Base-by-base conservation (phyloP, 2,888 invertebrate species). In the Girardia tigrina region DNA sequence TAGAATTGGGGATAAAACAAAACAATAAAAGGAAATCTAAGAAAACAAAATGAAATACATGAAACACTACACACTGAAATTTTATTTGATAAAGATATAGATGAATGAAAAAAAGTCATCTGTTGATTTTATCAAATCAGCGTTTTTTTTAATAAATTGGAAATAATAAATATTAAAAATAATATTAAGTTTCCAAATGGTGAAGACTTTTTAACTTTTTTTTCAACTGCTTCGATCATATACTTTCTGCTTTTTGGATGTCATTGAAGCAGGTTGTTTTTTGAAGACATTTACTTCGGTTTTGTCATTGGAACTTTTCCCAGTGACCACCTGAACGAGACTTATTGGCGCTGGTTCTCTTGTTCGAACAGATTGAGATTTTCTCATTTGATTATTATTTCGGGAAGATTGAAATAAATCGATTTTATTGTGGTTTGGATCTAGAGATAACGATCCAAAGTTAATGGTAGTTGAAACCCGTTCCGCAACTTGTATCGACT, bases 331-430 rank as follows among this genome's bases (percentile, higher is more conserved):
- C 20, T 74, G 74, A 6, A 70, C 56, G 12, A 42, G 16, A 56
- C 42, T 74, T 4, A 74, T 42, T 14, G 74, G 74, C 1, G 74
- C 74, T 36, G 74, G 74, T 23, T 74, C 74, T 26, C 56, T 56
- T 1, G 6, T 6, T 20, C 56, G 56, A 4, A 56, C 56, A 4
- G 8, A 56, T 56, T 56, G n/a, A 8, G 56, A 56, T n/a, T 56
- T 56, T 56, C 56, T 56, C n/a, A 56, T 36, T 16, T 12, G 36
- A 12, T 12, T 36, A 16, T 12, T 16, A 16, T 36, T 36, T 8
- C 36, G 36, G 16, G 36, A 8, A 16, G 12, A 12, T 8, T 36
- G 8, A 12, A 16, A 36, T 16, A 36, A 16, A 36, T 56, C 56
- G n/a, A 56, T 56, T 56, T 56, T 56, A 2, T n/a, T 6, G 23